phyloP scores from a whole-genome alignment of 2,888 invertebrate species.

The Buathra laborator region DNA sequence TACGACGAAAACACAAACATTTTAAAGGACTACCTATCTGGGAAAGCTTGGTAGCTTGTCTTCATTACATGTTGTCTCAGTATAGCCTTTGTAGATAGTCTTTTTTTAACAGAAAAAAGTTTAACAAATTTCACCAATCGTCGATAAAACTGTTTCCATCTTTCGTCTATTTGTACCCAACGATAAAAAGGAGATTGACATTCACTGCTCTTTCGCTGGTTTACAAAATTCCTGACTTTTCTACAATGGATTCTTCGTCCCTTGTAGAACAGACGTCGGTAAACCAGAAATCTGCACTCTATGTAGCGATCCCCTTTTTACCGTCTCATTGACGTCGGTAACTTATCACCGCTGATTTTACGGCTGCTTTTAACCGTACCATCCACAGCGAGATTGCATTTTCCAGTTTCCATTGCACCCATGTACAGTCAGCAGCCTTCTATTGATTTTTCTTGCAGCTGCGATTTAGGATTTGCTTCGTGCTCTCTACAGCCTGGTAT shows the following conservation, averaged over 20 bases:
- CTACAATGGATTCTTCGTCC: neutral
- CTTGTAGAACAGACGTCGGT: conserved; percentile 3
- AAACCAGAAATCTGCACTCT: conserved; percentile 3
- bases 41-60: neutral
- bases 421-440: conserved; percentile 39
- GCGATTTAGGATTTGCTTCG: conserved; percentile 55
- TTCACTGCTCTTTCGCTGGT: neutral
- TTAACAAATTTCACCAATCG: neutral
- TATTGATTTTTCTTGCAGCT: conserved; percentile 66
- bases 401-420: conserved; percentile 44
- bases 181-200: neutral
- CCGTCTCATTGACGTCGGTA: conserved; percentile 13
- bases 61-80: neutral
- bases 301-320: neutral
- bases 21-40: neutral
- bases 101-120: no score
- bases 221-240: neutral
- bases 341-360: conserved; percentile 20
- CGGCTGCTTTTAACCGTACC: conserved; percentile 18
- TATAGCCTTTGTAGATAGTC: no score
- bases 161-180: neutral
- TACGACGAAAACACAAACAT: neutral
- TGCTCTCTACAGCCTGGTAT: conserved; percentile 23
- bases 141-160: conserved; percentile 34
- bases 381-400: conserved; percentile 27